Percentiles rank a stretch among this genome's conserved stretches.
phyloP scores from a whole-genome alignment of 2,113 vertebrate species.

The Pimephales promelas region DNA sequence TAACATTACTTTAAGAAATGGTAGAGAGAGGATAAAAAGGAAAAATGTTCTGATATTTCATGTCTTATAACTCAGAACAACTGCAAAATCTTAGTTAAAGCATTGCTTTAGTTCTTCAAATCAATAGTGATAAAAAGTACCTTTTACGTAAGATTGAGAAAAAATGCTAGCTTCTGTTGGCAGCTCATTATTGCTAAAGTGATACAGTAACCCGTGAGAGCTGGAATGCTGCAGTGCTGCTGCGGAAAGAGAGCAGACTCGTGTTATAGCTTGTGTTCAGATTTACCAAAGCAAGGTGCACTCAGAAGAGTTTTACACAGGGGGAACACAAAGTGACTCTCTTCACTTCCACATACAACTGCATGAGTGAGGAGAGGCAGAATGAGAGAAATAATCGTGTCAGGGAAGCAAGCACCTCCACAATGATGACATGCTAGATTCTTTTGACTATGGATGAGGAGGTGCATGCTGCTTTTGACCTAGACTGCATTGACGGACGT shows the following conservation, averaged over 20 bases:
- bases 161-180: neutral
- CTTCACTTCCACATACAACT: neutral
- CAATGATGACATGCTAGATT: neutral
- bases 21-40: neutral
- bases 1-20: neutral
- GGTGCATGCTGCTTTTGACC: neutral
- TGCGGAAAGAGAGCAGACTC: slow-evolving; percentile 68
- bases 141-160: neutral
- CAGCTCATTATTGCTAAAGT: slow-evolving; percentile 37
- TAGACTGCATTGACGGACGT: neutral
- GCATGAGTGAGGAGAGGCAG: neutral
- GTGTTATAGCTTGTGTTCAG: slow-evolving; percentile 58
- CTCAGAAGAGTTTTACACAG: slow-evolving; percentile 27
- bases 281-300: slow-evolving; percentile 59
- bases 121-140: slow-evolving; percentile 23
- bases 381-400: neutral
- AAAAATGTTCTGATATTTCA: neutral
- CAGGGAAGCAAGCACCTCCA: neutral
- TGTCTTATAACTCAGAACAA: neutral
- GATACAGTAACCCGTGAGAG: slow-evolving; percentile 34
- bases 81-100: neutral
- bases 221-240: slow-evolving; percentile 71
- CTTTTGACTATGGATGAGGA: neutral
- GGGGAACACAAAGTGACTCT: neutral
- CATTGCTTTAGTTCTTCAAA: neutral